Evolutionary conservation across 2,113 vertebrate genomes (phyloP), one percentile per base, ranked within the genome.

Genomic region (Chaetura pelagica): DNA sequence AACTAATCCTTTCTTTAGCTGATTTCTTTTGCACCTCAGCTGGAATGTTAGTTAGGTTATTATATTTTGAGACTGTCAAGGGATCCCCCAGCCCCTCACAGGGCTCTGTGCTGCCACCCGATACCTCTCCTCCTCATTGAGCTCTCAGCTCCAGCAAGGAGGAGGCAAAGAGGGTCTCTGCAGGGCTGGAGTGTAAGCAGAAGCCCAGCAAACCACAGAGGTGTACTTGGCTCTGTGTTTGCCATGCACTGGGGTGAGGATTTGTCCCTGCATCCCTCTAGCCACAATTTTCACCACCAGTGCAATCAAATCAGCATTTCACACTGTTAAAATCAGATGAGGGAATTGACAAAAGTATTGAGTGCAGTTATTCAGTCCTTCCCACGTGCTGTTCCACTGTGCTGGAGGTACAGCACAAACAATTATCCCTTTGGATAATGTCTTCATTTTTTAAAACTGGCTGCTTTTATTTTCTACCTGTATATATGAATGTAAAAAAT

Each of bases 271-370:
- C 24, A 75, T 81, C 90, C 16, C 35, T 95, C 6, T 24, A 71
- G 59, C 72, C 63, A 23, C 80, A 51, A 86, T 90, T 95, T 93
- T 63, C 48, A 90, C 88, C 57, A 78, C 76, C 93, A 86, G 82
- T 48, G 49, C 58, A 67, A 84, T 91, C 75, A 84, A 96, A 90
- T 44, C 59, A 54, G 51, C 52, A 55, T 71, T 90, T 92, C 85
- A 67, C 57, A 86, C 84, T 91, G 90, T 88, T 96, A 88, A 86
- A 91, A 86, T 40, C 52, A 93, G 64, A 71, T 77, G 63, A 72
- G 68, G n/a, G 88, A 96, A 97, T 96, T 81, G 94, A 96, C 91
- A 72, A 84, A 96, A 90, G 76, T 96, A 96, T 96, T 3, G 94
- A 96, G 68, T 67, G 85, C n/a, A 94, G 61, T 83, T 84, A 72